Base-by-base conservation (phyloP, 2,888 invertebrate species). In the Ichneumon xanthorius region DNA sequence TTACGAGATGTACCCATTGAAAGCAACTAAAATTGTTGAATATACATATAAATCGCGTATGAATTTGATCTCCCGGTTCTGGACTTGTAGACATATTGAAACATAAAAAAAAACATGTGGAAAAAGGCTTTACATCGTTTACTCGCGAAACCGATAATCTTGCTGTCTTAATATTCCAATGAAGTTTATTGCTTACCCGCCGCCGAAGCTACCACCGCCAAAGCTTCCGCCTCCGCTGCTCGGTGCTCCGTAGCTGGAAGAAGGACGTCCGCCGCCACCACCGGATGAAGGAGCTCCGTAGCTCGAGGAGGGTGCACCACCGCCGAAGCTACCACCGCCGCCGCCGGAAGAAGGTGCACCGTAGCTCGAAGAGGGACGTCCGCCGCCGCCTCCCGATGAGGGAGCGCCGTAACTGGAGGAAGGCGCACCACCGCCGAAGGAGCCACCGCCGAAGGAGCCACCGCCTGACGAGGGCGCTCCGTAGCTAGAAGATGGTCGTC, bases 401-500 rank as follows among this genome's bases (percentile, higher is more conserved):
- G 72, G 7, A 90, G 90, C 50, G 19, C 80, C 79, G 55, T 78
- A 78, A 2, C 33, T 48, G 5, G 80, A 73, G 1, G 81, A 76
- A 9, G 94, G 94, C 22, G 90, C 93, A 85, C 89, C 94, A 83
- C 84, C 94, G 75, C 92, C 92, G 71, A 92, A 90, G 80, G 92
- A 92, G 11, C 92, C 90, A 61, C 88, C 89, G 86, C 86, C 81
- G 80, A 92, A 92, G 6, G 92, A 89, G 45, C 88, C 88, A 84
- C 88, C 86, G 77, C 89, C 80, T 9, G 85, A 86, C 14, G 87
- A 33, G 91, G 93, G 58, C 6, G 95, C 94, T 55, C 90, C 95
- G 87, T 95, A 95, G 78, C 90, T 92, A 73, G 93, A 91, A 0
- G 92, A 95, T 0, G 94, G 94, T 75, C 77, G 33, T 55, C 88